Evolutionary conservation across 2,113 vertebrate species (phyloP), one percentile per base, ranked within the genome.

Genomic region (Raja brachyura): DNA sequence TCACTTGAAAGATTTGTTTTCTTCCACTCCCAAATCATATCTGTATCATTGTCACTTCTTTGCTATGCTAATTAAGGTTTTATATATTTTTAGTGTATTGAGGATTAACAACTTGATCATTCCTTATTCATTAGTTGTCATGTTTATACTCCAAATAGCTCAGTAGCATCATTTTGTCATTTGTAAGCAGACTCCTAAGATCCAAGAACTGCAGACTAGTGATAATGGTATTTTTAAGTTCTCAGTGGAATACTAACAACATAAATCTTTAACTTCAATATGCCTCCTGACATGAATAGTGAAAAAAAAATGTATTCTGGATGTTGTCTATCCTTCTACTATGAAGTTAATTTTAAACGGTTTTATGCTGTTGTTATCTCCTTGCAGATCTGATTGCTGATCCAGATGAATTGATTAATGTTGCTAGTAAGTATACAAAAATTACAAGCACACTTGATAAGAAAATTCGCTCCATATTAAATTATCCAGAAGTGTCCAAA

Each of bases 401-500:
- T 95, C 97, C 97, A 93, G 97, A 98, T 54, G 99, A 99, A 95
- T 96, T 99, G 94, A 96, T 94, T 93, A 97, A 99, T 11, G 74
- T 99, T 77, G 97, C 96, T 8, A 3, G 93, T n/a, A 95, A 95
- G 94, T 97, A 97, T 94, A 97, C 97, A 90, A 93, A 94, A 90
- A 94, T 96, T 56, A 95, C 94, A 70, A 94, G 48, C 20, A 94
- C 95, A 83, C 95, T 99, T 94, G 98, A 99, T 94, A 96, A 95
- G 94, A 94, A 95, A 0, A 95, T 99, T 93, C 97, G 93, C 2
- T 96, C 96, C 16, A 93, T 98, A 94, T 74, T 99, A 75, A 96
- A 98, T 93, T 99, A 99, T 93, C 97, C 98, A 48, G 75, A 96
- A 70, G 96, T 99, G 93, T 98, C 99, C 76, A 94, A 95, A 39